Evolutionary conservation across 2,888 invertebrate species (phyloP).

Genomic region (Ectemnius cavifrons): DNA sequence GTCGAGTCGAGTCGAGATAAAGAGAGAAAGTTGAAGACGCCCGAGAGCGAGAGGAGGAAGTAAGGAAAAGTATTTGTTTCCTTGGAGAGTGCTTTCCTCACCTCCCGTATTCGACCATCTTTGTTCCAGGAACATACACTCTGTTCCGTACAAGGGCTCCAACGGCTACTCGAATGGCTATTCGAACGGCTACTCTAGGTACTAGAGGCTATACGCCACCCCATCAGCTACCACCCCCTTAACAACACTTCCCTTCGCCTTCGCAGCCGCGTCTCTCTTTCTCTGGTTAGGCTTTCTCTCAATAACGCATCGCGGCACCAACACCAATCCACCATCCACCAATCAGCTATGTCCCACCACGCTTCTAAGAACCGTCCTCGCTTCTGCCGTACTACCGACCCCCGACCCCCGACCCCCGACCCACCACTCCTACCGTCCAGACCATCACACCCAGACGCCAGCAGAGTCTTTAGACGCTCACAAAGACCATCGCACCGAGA

Average conservation of each 20-base stretch:
- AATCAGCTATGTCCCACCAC: too few relatives aligned
- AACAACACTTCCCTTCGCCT: conserved; percentile 35
- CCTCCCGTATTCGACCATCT: conserved; percentile 75
- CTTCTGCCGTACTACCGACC: conserved; percentile 49
- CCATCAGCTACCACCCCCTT: conserved; percentile 58
- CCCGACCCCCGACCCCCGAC: conserved; percentile 23
- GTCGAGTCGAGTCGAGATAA: conserved; percentile 9
- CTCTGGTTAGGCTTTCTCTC: conserved; percentile 16
- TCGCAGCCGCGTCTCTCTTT: conserved; percentile 39
- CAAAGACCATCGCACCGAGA: conserved; percentile 31
- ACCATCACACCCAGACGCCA: conserved; percentile 55
- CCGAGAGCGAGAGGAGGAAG: conserved; percentile 44
- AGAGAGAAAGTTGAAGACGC: conserved; percentile 23
- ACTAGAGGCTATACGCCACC: conserved; percentile 73
- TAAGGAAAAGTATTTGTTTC: conserved; percentile 21
- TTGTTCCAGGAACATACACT: conserved; percentile 78
- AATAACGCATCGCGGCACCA: neutral
- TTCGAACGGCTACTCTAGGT: conserved; percentile 78
- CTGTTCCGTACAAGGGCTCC: conserved; percentile 78
- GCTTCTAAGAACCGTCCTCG: conserved; percentile 45
- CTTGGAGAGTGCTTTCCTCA: conserved; percentile 64
- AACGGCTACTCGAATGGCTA: conserved; percentile 78
- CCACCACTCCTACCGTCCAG: conserved; percentile 5
- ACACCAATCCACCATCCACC: neutral
- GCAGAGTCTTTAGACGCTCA: conserved; percentile 36